Evolutionary conservation across 2,797 vertebrate species (phyloP), one percentile per base, ranked within the genome.

Genomic region (Melanitta fusca): DNA sequence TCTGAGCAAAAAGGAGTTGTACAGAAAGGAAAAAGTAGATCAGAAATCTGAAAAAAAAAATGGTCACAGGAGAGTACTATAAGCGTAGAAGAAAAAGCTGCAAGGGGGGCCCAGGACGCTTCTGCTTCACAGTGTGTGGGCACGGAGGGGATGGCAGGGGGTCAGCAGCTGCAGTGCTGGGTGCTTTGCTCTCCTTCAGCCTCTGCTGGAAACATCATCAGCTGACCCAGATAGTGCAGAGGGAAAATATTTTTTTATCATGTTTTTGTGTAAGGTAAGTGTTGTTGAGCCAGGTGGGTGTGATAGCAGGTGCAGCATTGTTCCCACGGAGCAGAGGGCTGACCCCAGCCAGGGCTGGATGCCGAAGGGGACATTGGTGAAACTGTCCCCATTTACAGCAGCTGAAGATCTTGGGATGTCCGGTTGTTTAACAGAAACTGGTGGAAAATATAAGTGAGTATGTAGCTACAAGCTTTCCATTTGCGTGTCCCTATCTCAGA

Each of bases 151-250:
- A 17, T 11, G 3, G 0, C 10, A 4, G 75, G 4, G 28, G 60
- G 20, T 19, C 20, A 11, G 68, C 1, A 36, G 25, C 25, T 32
- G n/a, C 27, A n/a, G 61, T 0, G 0, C n/a, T 1, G 0, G 13
- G 22, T 3, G 17, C 80, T 47, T 10, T 32, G 17, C 39, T 15
- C 38, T 27, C n/a, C 14, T 69, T 15, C 19, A 1, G 1, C 13
- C 38, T 58, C 49, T 62, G 53, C 53, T 53, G 53, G 16, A n/a
- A 66, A 4, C 32, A 34, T 10, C 70, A 22, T 0, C 17, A 45
- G 47, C 28, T 12, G 3, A 17, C 4, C 3, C 14, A 2, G 18
- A 12, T 6, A 36, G 24, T 10, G 8, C 21, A 39, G 43, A n/a
- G 22, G 28, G 64, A 32, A 2, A 43, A 45, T 9, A 7, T 34